Evolutionary conservation across 2,888 invertebrate species (phyloP).

Genomic region (Malthinus flaveolus): DNA sequence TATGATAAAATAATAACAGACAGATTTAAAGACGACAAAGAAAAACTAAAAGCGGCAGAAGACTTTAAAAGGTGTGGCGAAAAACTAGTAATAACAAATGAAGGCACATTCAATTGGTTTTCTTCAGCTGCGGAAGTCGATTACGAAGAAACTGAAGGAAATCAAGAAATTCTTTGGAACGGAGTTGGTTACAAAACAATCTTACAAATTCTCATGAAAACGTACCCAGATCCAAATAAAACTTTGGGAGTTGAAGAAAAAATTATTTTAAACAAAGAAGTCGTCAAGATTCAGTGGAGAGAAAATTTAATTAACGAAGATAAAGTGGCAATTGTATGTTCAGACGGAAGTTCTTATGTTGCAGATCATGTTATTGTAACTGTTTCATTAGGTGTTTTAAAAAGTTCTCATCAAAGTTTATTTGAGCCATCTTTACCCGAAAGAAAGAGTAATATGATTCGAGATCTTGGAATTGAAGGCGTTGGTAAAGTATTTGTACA

Average conservation of each 20-base stretch:
- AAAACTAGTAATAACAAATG: neutral
- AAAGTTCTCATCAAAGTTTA: slow-evolving; percentile 49
- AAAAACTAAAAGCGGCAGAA: neutral
- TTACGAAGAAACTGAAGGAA: slow-evolving; percentile 71
- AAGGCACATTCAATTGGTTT: slow-evolving; percentile 65
- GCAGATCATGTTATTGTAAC: slow-evolving; percentile 68
- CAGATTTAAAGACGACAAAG: neutral
- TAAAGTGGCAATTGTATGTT: slow-evolving; percentile 52
- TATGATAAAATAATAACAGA: neutral
- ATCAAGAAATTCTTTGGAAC: slow-evolving; percentile 73
- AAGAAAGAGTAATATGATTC: neutral
- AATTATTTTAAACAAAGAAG: slow-evolving; percentile 33
- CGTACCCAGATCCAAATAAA: slow-evolving; percentile 1
- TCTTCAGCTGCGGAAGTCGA: slow-evolving; percentile 69
- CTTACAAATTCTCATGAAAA: slow-evolving; percentile 64
- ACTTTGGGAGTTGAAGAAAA: slow-evolving; percentile 34
- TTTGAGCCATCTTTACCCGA: slow-evolving; percentile 53
- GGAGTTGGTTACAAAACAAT: slow-evolving; percentile 70
- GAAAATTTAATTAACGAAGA: neutral
- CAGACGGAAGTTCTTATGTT: slow-evolving; percentile 55
- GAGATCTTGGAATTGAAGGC: slow-evolving; percentile 2
- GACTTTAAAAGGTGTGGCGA: slow-evolving; percentile 13
- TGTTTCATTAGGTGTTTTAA: slow-evolving; percentile 66
- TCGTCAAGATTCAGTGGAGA: slow-evolving; percentile 27
- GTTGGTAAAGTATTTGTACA: slow-evolving; percentile 5